Base-by-base conservation (phyloP, 2,113 vertebrate genomes). In the Lampris incognitus region DNA sequence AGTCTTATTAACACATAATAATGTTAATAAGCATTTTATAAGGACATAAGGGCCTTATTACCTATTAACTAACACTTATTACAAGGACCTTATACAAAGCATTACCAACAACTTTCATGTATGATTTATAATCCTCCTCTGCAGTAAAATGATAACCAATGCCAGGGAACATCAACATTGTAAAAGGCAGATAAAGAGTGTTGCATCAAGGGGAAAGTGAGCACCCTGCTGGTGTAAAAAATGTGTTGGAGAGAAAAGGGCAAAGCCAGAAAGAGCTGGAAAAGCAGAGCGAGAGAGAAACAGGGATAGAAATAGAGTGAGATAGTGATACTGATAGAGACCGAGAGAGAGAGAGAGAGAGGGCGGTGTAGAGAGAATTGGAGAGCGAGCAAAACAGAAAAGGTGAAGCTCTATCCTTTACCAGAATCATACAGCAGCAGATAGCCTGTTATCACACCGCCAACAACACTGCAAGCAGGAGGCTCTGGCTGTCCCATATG, bases 221-320 rank as follows among this genome's bases (percentile, higher is more conserved):
- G 81, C 81, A 70, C 83, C 67, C 78, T 69, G 78, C 76, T 84
- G 81, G 60, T 50, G 46, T 68, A 10, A 7, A 8, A 62, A 8
- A 57, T 5, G 55, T 54, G 13, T 9, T 4, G 13, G 51, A 54
- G 51, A 54, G 51, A 49, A 24, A 24, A 24, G 24, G 24, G 24
- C 24, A 24, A 24, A 24, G 24, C 24, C 8, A 51, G 49, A 9
- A 10, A 38, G 24, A 37, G 24, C 24, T 8, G 8, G 55, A 36
- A 6, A 57, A 7, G 8, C 3, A 38, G 24, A 39, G 9, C 10
- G 46, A 51, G 36, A 38, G 36, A 50, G 24, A 38, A 10, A 66
- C 6, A 9, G 62, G 10, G 24, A 24, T 24, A 24, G 24, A 24
- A 24, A 24, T 24, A 24, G 24, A 24, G 24, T 24, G 24, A 24